Evolutionary conservation across 2,888 invertebrate genomes (phyloP), one percentile per base, ranked within the genome.

Genomic region (Oligia latruncula): DNA sequence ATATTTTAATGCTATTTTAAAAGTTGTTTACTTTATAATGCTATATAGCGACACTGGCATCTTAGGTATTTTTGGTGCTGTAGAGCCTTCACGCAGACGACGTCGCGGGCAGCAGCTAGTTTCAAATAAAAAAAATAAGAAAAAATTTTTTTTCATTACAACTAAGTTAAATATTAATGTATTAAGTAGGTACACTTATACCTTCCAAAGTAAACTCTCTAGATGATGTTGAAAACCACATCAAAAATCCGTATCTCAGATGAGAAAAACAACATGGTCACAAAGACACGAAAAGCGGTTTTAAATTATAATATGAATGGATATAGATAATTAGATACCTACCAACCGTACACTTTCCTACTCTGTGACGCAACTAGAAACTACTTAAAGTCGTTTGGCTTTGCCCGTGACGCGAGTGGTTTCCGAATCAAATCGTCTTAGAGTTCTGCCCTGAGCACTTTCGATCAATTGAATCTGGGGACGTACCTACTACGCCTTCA

Each of bases 341-440:
- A 11, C 23, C 35, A 3, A 35, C 35, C 5, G 2, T n/a, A n/a
- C 23, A 20, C 65, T 62, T 29, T 66, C 1, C 46, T 68, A 43
- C 55, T 35, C 20, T 23, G 11, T 46, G 66, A 29, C 9, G 35
- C 40, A 49, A 67, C 46, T 71, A 64, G 15, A 62, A 71, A 64
- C 64, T 40, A 55, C 35, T 46, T 35, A 15, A 46, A 52, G 17
- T 73, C 52, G 6, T 40, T 46, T 4, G 65, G 29, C 52, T 17
- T 40, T 55, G 66, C 35, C n/a, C n/a, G 43, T 70, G 82, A 75
- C 77, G 49, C 40, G 13, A 79, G 74, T 70, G 74, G 72, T 80
- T 80, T 80, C 52, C 43, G 46, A 79, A 78, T 87, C 74, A 76
- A 81, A 81, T 77, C 75, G 68, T 77, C 82, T 74, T 70, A 17